Evolutionary conservation across 2,797 vertebrate genomes (phyloP).

Genomic region (Argya squamiceps): DNA sequence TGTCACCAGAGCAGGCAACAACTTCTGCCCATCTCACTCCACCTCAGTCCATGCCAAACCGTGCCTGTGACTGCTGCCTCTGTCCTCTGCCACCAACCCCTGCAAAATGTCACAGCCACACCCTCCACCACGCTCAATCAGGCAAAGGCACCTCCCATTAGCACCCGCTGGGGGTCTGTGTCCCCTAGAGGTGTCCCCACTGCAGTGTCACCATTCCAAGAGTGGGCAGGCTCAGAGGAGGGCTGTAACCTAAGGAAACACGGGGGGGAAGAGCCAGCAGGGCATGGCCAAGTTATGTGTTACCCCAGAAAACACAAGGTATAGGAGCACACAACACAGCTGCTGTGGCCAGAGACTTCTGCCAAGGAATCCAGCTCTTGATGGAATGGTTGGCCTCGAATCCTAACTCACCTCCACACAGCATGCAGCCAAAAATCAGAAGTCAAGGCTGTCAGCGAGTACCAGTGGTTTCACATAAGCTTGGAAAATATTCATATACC

Average conservation of each 20-base stretch:
- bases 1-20: background rate
- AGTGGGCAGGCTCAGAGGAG: background rate
- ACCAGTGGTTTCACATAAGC: constrained; percentile 18
- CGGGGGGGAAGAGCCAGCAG: background rate
- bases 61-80: background rate
- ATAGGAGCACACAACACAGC: background rate
- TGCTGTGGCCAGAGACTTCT: background rate
- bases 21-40: background rate
- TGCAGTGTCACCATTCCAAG: background rate
- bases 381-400: background rate
- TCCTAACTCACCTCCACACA: background rate
- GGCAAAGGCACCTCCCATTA: background rate
- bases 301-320: background rate
- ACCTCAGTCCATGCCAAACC: background rate
- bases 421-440: background rate
- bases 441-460: background rate
- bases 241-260: background rate
- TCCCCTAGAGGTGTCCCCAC: background rate
- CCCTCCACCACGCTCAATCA: fast-evolving
- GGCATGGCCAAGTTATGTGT: background rate
- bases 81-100: background rate
- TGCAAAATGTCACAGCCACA: background rate
- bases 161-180: background rate
- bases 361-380: constrained; percentile 22
- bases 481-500: background rate